Percentiles rank a stretch among this genome's conserved stretches.
Conservation (phyloP, 2,113 vertebrate species). For the Mormoops blainvillei region DNA sequence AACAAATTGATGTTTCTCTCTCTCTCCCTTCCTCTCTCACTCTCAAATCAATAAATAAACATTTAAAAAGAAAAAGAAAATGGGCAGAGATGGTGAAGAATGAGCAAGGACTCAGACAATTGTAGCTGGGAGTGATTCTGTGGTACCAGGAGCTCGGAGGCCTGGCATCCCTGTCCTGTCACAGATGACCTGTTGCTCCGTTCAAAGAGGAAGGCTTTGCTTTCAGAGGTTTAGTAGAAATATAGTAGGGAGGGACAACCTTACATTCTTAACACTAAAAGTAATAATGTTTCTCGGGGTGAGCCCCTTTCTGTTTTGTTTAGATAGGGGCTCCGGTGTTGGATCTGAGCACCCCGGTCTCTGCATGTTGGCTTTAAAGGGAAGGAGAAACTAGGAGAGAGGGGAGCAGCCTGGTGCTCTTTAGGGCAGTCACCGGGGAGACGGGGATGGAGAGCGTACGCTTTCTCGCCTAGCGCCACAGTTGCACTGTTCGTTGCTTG, state of each 20-base stretch:
- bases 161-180: background rate
- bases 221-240: background rate
- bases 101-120: background rate
- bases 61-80: no score
- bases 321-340: background rate
- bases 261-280: background rate
- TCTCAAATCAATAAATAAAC: no score
- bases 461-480: background rate
- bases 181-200: background rate
- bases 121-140: no score
- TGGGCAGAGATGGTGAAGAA: background rate
- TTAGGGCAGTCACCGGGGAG: background rate
- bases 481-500: background rate
- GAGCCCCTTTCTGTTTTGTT: background rate
- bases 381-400: background rate
- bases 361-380: background rate
- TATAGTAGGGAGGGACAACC: background rate
- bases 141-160: background rate
- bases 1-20: no score
- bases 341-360: background rate
- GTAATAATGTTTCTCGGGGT: background rate
- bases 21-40: no score
- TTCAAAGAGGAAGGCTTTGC: background rate
- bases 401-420: background rate
- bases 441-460: background rate